phyloP scores from a whole-genome alignment of 1,140 invertebrate species.

The Drosophila azteca region DNA sequence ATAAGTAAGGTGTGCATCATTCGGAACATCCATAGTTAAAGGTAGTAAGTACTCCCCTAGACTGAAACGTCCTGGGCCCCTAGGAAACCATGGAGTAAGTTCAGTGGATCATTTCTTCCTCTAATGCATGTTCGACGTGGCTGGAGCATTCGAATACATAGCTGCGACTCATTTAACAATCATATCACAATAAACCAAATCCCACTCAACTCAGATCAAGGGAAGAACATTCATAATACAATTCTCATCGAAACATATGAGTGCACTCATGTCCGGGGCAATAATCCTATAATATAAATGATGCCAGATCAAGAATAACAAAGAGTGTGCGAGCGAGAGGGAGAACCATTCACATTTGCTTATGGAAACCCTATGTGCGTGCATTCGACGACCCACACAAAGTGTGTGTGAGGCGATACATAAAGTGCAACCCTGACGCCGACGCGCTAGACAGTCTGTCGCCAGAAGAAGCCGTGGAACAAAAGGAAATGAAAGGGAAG shows the following conservation, averaged over 20 bases:
- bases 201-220: slow-evolving; percentile 22
- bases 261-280: slow-evolving; percentile 39
- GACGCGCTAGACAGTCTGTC: slow-evolving; percentile 75
- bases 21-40: too few relatives aligned
- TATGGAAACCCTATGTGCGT: slow-evolving; percentile 33
- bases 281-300: slow-evolving; percentile 71
- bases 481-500: slow-evolving; percentile 1
- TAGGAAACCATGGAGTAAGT: too few relatives aligned
- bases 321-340: not conserved
- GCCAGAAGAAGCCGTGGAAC: slow-evolving; percentile 37
- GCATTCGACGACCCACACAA: slow-evolving; percentile 13
- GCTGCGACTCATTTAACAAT: slow-evolving; percentile 18
- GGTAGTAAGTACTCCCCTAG: too few relatives aligned
- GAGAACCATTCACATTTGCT: slow-evolving; percentile 25
- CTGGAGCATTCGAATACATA: too few relatives aligned
- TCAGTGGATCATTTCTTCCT: too few relatives aligned
- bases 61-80: too few relatives aligned
- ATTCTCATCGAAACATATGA: slow-evolving; percentile 16
- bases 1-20: too few relatives aligned
- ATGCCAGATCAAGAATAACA: slow-evolving; percentile 39
- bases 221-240: slow-evolving; percentile 24
- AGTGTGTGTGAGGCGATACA: not conserved
- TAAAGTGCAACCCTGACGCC: slow-evolving; percentile 47
- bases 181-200: slow-evolving; percentile 22
- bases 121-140: not conserved